Evolutionary conservation across 2,113 vertebrate genomes (phyloP).

Genomic region (Nicator chloris): DNA sequence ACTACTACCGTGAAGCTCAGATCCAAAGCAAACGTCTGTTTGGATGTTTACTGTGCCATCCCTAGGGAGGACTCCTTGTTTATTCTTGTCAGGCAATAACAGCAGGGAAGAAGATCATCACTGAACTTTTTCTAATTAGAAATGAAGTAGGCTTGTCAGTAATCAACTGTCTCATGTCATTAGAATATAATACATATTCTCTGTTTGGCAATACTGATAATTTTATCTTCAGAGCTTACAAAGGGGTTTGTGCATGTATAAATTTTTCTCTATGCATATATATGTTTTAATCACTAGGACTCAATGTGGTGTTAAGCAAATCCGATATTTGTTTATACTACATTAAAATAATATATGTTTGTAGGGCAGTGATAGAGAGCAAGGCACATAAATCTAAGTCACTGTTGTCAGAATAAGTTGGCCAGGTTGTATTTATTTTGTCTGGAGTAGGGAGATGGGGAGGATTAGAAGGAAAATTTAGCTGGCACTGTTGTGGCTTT

Average conservation of each 20-base stretch:
- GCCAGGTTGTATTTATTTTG: neutral
- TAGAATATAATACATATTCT: conserved; percentile 25
- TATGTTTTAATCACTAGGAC: neutral
- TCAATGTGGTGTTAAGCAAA: conserved; percentile 27
- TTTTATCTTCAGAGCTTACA: conserved; percentile 23
- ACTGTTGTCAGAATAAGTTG: neutral
- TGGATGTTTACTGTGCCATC: neutral
- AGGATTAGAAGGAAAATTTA: neutral
- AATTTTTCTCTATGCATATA: neutral
- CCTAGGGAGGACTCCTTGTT: neutral
- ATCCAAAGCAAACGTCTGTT: neutral
- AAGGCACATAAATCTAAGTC: neutral
- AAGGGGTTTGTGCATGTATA: neutral
- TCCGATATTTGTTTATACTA: neutral
- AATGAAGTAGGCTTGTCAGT: conserved; percentile 20
- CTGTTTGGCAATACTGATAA: conserved; percentile 33
- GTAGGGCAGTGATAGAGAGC: neutral
- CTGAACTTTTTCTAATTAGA: conserved; percentile 52
- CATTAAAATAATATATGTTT: conserved; percentile 48
- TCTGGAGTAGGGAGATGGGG: neutral
- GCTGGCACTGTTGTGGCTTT: neutral
- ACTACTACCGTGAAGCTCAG: neutral
- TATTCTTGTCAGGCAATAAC: conserved; percentile 25
- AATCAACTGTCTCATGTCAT: conserved; percentile 24
- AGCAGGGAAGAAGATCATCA: neutral